Base-by-base conservation (phyloP, 2,113 vertebrate species). In the Sula dactylatra region DNA sequence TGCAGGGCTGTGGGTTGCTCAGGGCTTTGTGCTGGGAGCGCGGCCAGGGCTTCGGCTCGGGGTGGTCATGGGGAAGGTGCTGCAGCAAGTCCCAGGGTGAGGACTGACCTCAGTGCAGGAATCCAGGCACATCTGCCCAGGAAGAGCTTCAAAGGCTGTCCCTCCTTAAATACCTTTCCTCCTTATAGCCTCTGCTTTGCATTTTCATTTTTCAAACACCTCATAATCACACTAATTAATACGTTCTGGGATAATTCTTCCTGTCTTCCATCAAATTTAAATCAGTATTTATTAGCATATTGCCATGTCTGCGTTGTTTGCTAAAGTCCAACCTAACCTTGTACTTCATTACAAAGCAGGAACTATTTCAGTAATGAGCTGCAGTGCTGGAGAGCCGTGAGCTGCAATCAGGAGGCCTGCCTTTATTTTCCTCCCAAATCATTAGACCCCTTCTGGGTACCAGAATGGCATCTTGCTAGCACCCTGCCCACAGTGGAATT, bases 161-260 rank as follows among this genome's bases (percentile, higher is more conserved):
- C 58, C 12, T 10, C 88, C 74, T 65, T 10, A 11, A 58, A 50
- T 55, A 54, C 82, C 77, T 85, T 59, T 84, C 29, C 77, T 87
- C 50, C 55, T 73, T 31, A 20, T 7, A 50, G 70, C 70, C 49
- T 49, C 88, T 50, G 56, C 82, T 96, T 56, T 40, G 61, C 70
- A 24, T 82, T 91, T 66, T 12, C 61, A 3, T 76, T 76, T 74
- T 42, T 66, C 70, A 44, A 76, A 54, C 71, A 36, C 26, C 31
- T 50, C 79, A 56, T 88, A 59, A 93, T 93, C 74, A n/a, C 27
- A 10, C 71, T 94, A 87, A 95, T 96, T 82, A 94, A 82, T 85
- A 44, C 29, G 4, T 92, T 45, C 71, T 59, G 54, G 62, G 79
- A n/a, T 55, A n/a, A 67, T 47, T 47, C 79, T 65, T 78, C 47